Evolutionary conservation across 2,797 vertebrate genomes (phyloP).

Genomic region (Gymnocypris eckloni): DNA sequence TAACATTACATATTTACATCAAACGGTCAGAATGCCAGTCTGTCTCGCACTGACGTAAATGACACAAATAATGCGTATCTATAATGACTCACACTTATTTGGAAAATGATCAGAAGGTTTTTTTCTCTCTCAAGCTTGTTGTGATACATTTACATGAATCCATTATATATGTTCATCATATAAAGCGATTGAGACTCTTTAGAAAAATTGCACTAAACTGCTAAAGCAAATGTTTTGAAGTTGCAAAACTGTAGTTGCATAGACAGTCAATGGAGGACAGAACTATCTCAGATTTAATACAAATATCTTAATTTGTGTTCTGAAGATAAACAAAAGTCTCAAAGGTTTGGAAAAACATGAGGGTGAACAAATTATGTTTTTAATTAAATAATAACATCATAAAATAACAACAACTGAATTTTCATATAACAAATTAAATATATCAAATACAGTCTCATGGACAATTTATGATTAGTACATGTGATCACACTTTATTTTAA

Average conservation of each 20-base stretch:
- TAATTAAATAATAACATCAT: neutral
- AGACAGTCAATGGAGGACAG: neutral
- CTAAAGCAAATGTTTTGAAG: neutral
- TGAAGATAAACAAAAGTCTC: neutral
- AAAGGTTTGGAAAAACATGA: neutral
- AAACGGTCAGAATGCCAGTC: neutral
- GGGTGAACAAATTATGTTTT: neutral
- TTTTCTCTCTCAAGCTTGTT: neutral
- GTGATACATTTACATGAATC: neutral
- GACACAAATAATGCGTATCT: neutral
- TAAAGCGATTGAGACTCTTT: neutral
- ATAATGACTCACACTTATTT: neutral
- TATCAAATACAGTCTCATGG: neutral
- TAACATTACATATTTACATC: neutral
- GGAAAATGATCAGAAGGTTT: neutral
- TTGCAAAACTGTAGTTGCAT: no score
- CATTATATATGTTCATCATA: neutral
- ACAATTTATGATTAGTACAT: neutral
- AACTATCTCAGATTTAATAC: neutral
- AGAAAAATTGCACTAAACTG: neutral
- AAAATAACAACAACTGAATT: neutral
- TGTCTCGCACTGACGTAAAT: neutral
- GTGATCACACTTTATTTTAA: no score
- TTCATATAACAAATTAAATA: neutral
- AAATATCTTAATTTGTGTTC: neutral